Conservation (phyloP, 2,888 invertebrate species). For the Erebia ligea region DNA sequence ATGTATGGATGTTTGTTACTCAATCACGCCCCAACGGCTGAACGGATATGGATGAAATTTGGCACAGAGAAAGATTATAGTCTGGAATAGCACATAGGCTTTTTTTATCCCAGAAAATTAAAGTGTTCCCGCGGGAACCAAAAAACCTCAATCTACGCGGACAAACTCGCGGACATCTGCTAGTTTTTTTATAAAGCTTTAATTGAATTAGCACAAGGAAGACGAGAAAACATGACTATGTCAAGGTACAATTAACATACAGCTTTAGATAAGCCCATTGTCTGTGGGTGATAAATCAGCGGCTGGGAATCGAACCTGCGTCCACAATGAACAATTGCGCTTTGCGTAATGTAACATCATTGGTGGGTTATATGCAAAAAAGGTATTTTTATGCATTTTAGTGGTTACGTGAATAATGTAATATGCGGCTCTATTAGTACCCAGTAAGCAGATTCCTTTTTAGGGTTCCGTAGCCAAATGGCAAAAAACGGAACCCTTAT, state of each 20-base stretch:
- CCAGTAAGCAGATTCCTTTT: too few species aligned
- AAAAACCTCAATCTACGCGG: too few species aligned
- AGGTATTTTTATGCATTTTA: background rate
- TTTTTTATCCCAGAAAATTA: too few species aligned
- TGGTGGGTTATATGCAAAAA: conserved; percentile 3
- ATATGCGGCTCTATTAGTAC: background rate
- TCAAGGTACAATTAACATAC: conserved; percentile 55
- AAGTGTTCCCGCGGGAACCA: too few species aligned
- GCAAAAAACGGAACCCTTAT: too few species aligned
- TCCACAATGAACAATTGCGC: conserved; percentile 59
- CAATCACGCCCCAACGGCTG: too few species aligned
- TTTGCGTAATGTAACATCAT: conserved; percentile 44
- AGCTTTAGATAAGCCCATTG: conserved; percentile 53
- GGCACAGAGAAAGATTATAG: too few species aligned
- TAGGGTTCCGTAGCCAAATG: too few species aligned
- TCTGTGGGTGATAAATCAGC: conserved; percentile 50
- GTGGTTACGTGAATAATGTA: background rate
- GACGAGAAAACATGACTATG: conserved; percentile 45
- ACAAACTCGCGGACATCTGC: too few species aligned
- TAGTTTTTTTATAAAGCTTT: conserved; percentile 12
- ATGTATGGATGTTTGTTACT: too few species aligned
- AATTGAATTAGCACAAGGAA: conserved; percentile 34
- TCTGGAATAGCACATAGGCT: too few species aligned
- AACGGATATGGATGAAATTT: too few species aligned
- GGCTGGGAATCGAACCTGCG: conserved; percentile 57